These are phyloP conservation scores for Malurus cyaneus DNA, from an alignment of 2,113 vertebrate species.

Conservation along the genomic window DNA sequence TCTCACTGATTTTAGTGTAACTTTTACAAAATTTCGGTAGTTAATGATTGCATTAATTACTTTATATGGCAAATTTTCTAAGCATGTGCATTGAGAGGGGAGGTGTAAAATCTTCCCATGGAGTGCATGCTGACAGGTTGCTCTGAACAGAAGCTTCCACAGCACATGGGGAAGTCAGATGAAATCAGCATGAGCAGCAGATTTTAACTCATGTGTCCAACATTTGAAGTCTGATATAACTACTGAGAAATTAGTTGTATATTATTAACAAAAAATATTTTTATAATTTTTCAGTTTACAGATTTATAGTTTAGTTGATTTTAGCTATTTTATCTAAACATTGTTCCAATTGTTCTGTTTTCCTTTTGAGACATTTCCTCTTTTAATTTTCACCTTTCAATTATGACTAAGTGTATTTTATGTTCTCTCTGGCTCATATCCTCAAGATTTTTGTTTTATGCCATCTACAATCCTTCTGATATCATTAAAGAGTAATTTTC, in stretches of 20 bases:
- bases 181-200: background rate
- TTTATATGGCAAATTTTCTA: background rate
- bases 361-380: background rate
- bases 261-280: fast-evolving
- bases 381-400: background rate
- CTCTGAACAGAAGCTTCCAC: background rate
- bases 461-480: background rate
- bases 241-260: background rate
- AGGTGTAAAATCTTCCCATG: background rate
- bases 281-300: background rate
- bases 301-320: background rate
- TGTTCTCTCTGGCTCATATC: background rate
- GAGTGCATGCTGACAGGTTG: background rate
- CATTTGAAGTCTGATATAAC: background rate
- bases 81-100: fast-evolving
- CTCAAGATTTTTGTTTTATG: background rate
- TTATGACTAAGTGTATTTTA: background rate
- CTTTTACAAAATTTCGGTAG: background rate
- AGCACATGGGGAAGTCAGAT: background rate
- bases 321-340: background rate
- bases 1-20: background rate
- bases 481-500: background rate
- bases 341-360: background rate
- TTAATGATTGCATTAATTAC: background rate
- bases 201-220: background rate